Percentiles rank a stretch among this genome's conserved stretches.
These are phyloP conservation scores for Ailurus styani DNA, from an alignment of 2,113 vertebrate species.

Conservation along the genomic window DNA sequence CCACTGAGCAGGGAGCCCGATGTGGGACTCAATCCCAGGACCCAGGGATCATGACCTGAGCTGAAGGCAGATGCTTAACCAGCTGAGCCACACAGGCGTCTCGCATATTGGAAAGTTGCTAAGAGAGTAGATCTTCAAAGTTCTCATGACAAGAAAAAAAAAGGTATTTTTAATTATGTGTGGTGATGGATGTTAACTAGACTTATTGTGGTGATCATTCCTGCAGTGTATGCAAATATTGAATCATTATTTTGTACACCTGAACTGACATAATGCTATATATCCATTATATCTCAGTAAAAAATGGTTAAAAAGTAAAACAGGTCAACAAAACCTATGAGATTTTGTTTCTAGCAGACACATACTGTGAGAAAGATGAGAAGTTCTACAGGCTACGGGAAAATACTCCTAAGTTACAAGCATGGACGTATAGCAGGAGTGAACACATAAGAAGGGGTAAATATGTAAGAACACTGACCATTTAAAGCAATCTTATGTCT, in stretches of 20 bases:
- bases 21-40: no score
- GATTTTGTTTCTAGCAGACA: not conserved
- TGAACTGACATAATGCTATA: not conserved
- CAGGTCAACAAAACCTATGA: not conserved
- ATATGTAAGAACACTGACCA: not conserved
- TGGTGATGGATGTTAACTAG: not conserved
- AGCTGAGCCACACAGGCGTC: no score
- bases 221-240: not conserved
- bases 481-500: not conserved
- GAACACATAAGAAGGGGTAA: not conserved
- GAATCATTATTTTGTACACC: not conserved
- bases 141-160: not conserved
- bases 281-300: not conserved
- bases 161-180: not conserved
- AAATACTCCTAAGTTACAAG: not conserved
- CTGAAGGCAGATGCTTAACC: no score
- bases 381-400: not conserved
- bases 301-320: not conserved
- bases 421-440: not conserved
- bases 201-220: not conserved
- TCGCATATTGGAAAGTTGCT: not conserved
- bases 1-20: no score
- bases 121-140: not conserved
- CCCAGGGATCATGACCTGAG: no score
- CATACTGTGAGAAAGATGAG: not conserved